A percentile compares a stretch with the other conserved stretches of the same genome.
These are phyloP conservation scores for Corydoras sp. DNA, from an alignment of 2,113 vertebrate genomes.

Conservation along the genomic window DNA sequence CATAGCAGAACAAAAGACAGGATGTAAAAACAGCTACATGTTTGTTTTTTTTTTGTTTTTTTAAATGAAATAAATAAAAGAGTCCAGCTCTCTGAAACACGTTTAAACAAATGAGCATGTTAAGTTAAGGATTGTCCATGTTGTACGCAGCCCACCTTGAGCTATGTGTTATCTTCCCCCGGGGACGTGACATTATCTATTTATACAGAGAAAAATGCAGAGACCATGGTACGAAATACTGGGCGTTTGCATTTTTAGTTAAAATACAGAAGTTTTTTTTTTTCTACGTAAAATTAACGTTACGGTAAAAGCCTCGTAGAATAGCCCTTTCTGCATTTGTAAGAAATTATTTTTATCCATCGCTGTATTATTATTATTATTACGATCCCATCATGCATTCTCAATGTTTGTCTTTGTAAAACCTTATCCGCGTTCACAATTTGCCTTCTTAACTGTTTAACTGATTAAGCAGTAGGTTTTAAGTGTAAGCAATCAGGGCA, in stretches of 20 bases:
- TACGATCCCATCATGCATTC: no score
- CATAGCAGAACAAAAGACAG: constrained; percentile 5
- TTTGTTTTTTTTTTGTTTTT: no score
- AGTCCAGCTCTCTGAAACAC: constrained; percentile 11
- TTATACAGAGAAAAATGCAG: not conserved
- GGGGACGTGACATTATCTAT: not conserved
- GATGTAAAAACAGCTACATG: not conserved
- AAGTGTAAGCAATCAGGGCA: no score
- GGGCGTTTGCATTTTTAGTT: not conserved
- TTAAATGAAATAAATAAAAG: not conserved
- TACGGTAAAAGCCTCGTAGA: not conserved
- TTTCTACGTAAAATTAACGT: not conserved
- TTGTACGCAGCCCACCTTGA: constrained; percentile 1
- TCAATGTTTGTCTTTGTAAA: no score
- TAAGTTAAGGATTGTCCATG: not conserved
- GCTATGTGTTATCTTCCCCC: not conserved
- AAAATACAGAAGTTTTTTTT: not conserved
- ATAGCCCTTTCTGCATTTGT: not conserved
- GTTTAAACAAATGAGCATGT: not conserved
- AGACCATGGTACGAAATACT: constrained; percentile 5
- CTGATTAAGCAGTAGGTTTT: no score
- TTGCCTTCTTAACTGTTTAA: no score
- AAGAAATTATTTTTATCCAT: not conserved
- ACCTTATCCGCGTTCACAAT: no score
- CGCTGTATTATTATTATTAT: no score